Percentiles rank a stretch among this genome's conserved stretches.
These are phyloP conservation scores for Anguilla anguilla DNA, from an alignment of 2,797 vertebrate genomes.

Conservation along the genomic window DNA sequence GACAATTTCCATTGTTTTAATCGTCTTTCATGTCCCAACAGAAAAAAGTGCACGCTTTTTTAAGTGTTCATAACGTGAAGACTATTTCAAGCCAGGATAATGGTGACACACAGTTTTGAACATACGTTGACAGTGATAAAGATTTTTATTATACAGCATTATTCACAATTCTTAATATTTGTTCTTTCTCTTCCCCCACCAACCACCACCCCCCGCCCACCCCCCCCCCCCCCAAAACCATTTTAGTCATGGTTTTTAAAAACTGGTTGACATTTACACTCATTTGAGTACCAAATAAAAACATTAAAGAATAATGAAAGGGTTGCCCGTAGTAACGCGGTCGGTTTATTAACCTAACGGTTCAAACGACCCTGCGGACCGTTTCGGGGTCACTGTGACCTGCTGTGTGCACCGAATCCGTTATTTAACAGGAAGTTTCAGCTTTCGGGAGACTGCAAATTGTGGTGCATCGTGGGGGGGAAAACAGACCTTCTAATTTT, in stretches of 20 bases:
- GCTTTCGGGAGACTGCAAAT: not conserved
- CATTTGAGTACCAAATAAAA: not conserved
- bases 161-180: slow-evolving; percentile 9
- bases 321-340: no score
- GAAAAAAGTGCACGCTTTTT: slow-evolving; percentile 17
- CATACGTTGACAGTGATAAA: slow-evolving; percentile 17
- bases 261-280: slow-evolving; percentile 3
- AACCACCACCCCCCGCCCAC: not conserved
- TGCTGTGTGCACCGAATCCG: not conserved
- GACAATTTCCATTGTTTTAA: slow-evolving; percentile 47
- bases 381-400: not conserved
- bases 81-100: slow-evolving; percentile 30
- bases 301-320: not conserved
- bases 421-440: not conserved
- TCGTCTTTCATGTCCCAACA: slow-evolving; percentile 23
- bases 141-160: slow-evolving; percentile 21
- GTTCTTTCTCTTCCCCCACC: not conserved
- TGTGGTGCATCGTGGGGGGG: not conserved
- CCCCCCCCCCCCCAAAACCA: not conserved
- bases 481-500: not conserved
- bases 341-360: not conserved
- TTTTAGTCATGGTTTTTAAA: not conserved
- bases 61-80: slow-evolving; percentile 30
- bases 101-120: slow-evolving; percentile 19
- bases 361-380: not conserved